These are phyloP conservation scores for Mionectes olivaceus DNA, from an alignment of 2,797 vertebrate genomes.

Conservation along the genomic window DNA sequence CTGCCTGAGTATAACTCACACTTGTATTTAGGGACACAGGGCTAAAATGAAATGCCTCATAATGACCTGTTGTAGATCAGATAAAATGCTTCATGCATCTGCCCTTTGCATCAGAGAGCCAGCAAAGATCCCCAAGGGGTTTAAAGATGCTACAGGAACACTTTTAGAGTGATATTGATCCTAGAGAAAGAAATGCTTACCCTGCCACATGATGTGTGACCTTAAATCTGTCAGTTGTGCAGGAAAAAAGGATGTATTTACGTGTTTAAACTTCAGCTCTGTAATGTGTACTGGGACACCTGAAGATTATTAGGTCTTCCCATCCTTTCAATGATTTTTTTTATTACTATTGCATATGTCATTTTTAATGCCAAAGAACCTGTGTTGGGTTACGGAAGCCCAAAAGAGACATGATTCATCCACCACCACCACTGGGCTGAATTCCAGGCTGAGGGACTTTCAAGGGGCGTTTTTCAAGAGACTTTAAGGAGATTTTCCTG, in stretches of 20 bases:
- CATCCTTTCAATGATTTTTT: neutral
- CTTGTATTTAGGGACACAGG: neutral
- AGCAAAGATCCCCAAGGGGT: neutral
- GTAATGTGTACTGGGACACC: neutral
- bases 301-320: neutral
- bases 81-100: neutral
- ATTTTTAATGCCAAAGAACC: neutral
- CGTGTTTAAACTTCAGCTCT: neutral
- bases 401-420: neutral
- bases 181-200: neutral
- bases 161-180: neutral
- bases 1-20: neutral
- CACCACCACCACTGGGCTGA: rapidly evolving
- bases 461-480: neutral
- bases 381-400: neutral
- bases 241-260: neutral
- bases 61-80: neutral
- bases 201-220: neutral
- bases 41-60: neutral
- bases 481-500: neutral
- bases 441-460: neutral
- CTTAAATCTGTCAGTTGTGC: neutral
- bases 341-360: neutral
- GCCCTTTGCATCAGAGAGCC: neutral
- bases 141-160: neutral